Percentiles rank a stretch among this genome's conserved stretches.
These are phyloP conservation scores for Drosophila anomelani DNA, from an alignment of 2,888 invertebrate genomes.

Conservation along the genomic window DNA sequence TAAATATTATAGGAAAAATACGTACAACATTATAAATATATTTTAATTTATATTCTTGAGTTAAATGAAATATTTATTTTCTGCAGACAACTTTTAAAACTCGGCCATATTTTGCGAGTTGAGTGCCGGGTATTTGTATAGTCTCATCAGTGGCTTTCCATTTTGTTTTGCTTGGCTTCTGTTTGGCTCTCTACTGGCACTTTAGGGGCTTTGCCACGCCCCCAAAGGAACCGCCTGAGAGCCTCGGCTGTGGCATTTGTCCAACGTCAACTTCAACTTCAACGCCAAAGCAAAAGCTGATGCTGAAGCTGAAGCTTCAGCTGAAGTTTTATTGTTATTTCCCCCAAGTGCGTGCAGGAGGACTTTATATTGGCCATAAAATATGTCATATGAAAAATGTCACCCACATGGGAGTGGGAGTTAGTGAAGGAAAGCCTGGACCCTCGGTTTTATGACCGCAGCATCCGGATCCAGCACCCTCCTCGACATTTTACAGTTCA, in stretches of 20 bases:
- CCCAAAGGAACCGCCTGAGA: slow-evolving; percentile 26
- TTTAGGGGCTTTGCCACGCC: slow-evolving; percentile 58
- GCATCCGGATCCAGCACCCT: slow-evolving; percentile 15
- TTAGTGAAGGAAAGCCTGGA: not conserved
- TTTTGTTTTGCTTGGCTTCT: slow-evolving; percentile 46
- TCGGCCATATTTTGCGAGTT: not conserved
- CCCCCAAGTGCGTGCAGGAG: slow-evolving; percentile 72
- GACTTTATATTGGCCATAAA: slow-evolving; percentile 76
- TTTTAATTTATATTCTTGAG: not conserved
- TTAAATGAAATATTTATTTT: not conserved
- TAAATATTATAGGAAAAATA: not conserved
- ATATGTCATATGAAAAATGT: slow-evolving; percentile 67
- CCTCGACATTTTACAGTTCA: slow-evolving; percentile 56
- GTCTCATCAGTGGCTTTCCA: not conserved
- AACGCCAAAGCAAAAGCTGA: slow-evolving; percentile 29
- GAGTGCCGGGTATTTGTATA: slow-evolving; percentile 3
- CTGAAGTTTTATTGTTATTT: slow-evolving; percentile 66
- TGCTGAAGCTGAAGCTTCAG: slow-evolving; percentile 27
- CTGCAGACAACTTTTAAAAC: not conserved
- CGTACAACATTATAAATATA: no score
- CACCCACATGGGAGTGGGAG: slow-evolving; percentile 1
- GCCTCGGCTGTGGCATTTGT: slow-evolving; percentile 56
- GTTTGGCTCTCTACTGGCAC: slow-evolving; percentile 46
- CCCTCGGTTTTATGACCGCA: slow-evolving; percentile 25
- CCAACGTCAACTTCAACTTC: slow-evolving; percentile 62